Evolutionary conservation across 2,888 invertebrate species (phyloP), one percentile per base, ranked within the genome.

Genomic region (Drosophila buzzatii): DNA sequence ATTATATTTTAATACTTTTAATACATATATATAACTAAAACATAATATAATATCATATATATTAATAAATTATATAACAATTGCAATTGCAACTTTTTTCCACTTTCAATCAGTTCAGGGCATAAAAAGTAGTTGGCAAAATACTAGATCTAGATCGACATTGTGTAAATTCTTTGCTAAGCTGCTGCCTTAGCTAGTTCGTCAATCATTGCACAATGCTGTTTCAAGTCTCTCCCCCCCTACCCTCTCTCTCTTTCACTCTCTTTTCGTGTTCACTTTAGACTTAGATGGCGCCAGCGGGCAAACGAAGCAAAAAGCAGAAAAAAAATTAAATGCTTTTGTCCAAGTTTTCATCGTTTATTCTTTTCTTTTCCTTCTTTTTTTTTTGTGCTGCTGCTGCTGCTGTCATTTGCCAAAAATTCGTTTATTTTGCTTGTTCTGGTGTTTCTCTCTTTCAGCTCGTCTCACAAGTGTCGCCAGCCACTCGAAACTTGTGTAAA

Each of bases 291-390:
- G 35, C 69, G 70, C 79, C 83, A 71, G 51, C 67, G 70, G 75
- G 61, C 60, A 71, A 70, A 56, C 47, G 33, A 56, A 53, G 69
- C 76, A 58, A 41, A 82, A 79, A 79, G n/a, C 59, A 51, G 66
- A 77, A 56, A 44, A 56, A 44, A 82, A 79, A 82, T 82, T 67
- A 76, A 83, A 79, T 67, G 77, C 81, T 81, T 81, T 81, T 84
- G 67, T 84, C 58, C 79, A 81, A 68, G 23, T 20, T 59, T 66
- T 68, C 52, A 62, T 45, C 44, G 18, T 47, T 44, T 18, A 20
- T 47, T 58, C 45, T 45, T 33, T 45, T 6, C 41, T 56, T 47
- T n/a, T n/a, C n/a, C 31, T 59, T 57, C 45, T 18, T 16, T 27
- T 23, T 27, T 16, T 12, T 6, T 23, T 23, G 52, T 9, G 23